Base-by-base conservation (phyloP, 1,140 invertebrate species). In the Conus ventricosus region DNA sequence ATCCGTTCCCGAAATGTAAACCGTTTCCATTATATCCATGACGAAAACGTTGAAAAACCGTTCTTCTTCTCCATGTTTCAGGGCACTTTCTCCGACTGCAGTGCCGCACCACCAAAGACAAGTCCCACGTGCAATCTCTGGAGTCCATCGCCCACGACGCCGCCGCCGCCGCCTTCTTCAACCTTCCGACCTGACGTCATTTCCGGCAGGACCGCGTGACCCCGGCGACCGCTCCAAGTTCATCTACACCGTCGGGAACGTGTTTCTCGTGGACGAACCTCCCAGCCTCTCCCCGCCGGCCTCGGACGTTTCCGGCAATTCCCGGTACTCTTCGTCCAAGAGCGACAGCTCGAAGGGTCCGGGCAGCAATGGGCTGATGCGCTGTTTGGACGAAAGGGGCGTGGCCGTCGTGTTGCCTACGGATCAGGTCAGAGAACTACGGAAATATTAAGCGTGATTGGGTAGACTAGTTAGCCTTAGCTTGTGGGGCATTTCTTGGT, bases 381-480 rank as follows among this genome's bases (percentile, higher is more conserved):
- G 89, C 25, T 92, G 91, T 51, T 85, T 85, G 54, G 90, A 92
- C n/a, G 90, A 91, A 55, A 89, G 90, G 53, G 84, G 89, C n/a
- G 63, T 82, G 25, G 81, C 89, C 17, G 23, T 89, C 51, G n/a
- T 85, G 71, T 15, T 88, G 60, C 82, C 88, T 23, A 85, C 63
- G 39, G 71, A 85, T 85, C 91, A 92, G 39, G 82, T 88, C 8
- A 89, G 90, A 5, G 89, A 4, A 75, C 39, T 1, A 39, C n/a
- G n/a, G n/a, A n/a, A n/a, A n/a, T n/a, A n/a, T n/a, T n/a, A 39
- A 39, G 39, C 39, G 39, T 39, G 39, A 0, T 39, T 39, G 39
- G 39, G 39, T 39, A 1, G 0, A 39, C 39, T 39, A 39, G 39
- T 39, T 1, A 3, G 39, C 3, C 39, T 39, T 3, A 39, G 0